phyloP scores from a whole-genome alignment of 1,140 invertebrate species.

The Drosophila quadrilineata region DNA sequence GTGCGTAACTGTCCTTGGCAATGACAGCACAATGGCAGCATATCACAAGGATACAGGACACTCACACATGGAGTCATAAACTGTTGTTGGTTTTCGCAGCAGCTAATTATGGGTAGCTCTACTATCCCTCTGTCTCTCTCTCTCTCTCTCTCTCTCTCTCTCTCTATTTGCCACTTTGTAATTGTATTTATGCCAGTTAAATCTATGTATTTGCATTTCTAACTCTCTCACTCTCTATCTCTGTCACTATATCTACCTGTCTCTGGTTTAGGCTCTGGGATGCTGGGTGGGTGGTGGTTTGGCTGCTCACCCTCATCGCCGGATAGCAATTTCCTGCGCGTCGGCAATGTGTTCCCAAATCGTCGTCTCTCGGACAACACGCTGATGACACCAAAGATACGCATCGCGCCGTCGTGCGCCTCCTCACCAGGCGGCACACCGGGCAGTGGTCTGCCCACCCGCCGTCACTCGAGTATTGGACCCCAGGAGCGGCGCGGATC shows the following conservation, averaged over 20 bases:
- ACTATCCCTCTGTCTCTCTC: too few species aligned
- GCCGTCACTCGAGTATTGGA: conserved; percentile 94
- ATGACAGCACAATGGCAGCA: conserved; percentile 34
- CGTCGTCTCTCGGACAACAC: conserved; percentile 95
- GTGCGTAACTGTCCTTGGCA: conserved; percentile 36
- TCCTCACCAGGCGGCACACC: conserved; percentile 92
- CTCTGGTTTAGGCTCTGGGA: conserved; percentile 83
- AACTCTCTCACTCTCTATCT: not conserved
- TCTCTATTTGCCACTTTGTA: too few species aligned
- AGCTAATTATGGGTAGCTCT: too few species aligned
- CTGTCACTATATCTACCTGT: conserved; percentile 1
- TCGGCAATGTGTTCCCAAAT: conserved; percentile 89
- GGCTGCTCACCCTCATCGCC: conserved; percentile 88
- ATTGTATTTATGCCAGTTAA: not conserved
- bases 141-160: too few species aligned
- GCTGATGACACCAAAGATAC: conserved; percentile 93
- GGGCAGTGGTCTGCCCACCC: conserved; percentile 89
- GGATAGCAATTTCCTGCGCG: conserved; percentile 93
- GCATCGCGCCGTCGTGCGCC: conserved; percentile 91
- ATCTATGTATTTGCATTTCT: not conserved
- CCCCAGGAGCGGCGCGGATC: conserved; percentile 92
- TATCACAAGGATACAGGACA: not conserved
- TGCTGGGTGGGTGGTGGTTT: conserved; percentile 88
- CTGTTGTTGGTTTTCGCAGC: too few species aligned
- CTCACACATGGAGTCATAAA: not conserved